A percentile compares a stretch with the other conserved stretches of the same genome.
Evolutionary conservation across 1,140 invertebrate genomes (phyloP).

Genomic region (Antheraea mylitta): DNA sequence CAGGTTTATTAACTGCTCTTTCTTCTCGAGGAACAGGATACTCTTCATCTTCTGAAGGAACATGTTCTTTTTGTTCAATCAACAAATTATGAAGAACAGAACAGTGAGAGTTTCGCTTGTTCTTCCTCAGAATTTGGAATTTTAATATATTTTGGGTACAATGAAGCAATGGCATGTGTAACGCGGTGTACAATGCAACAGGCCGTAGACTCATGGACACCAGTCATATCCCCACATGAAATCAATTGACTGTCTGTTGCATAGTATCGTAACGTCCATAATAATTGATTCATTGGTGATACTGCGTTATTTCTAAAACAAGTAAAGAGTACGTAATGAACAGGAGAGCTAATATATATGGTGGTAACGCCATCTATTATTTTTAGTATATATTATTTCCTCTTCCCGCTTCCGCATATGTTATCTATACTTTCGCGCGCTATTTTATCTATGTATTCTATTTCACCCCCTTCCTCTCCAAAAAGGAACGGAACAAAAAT

Average conservation of each 20-base stretch:
- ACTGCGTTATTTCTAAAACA: slow-evolving; percentile 3
- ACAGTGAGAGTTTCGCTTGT: slow-evolving; percentile 11
- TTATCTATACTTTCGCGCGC: too few species aligned
- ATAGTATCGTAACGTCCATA: slow-evolving; percentile 26
- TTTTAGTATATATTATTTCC: too few species aligned
- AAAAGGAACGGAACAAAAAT: too few species aligned
- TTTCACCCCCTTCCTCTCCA: too few species aligned
- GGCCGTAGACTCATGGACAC: slow-evolving; percentile 26
- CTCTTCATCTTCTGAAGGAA: neutral
- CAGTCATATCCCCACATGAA: slow-evolving; percentile 25
- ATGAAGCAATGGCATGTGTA: slow-evolving; percentile 25
- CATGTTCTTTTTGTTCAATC: slow-evolving; percentile 2
- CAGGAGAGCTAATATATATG: too few species aligned
- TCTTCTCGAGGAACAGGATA: neutral
- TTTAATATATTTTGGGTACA: slow-evolving; percentile 19
- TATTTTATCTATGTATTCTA: too few species aligned
- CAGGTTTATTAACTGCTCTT: neutral
- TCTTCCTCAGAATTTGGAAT: slow-evolving; percentile 7
- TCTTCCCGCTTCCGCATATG: too few species aligned
- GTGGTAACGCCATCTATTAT: too few species aligned
- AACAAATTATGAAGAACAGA: slow-evolving; percentile 13
- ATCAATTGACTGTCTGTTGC: slow-evolving; percentile 27
- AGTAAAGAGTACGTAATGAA: neutral
- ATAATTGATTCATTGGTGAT: slow-evolving; percentile 22
- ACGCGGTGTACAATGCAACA: slow-evolving; percentile 24